Conservation (phyloP, 2,888 invertebrate species). For the Unio pictorum region DNA sequence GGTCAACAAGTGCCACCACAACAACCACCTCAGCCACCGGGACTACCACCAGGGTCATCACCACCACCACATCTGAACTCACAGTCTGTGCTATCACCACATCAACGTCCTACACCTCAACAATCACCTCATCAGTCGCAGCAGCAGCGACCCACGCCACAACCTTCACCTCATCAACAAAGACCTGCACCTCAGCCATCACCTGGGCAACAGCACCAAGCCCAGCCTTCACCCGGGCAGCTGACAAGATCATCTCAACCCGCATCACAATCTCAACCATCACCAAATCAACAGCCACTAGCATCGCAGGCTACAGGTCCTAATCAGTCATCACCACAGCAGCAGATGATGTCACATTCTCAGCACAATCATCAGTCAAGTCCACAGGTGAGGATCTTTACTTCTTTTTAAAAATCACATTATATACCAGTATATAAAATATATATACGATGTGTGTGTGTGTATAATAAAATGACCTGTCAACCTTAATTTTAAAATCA, state of each 20-base stretch:
- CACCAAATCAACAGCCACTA: constrained; percentile 8
- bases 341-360: constrained; percentile 29
- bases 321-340: constrained; percentile 30
- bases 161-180: constrained; percentile 46
- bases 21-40: constrained; percentile 33
- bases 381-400: constrained; percentile 43
- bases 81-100: too few relatives aligned
- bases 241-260: constrained; percentile 30
- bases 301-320: neutral
- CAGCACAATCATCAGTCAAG: constrained; percentile 50
- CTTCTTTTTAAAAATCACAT: too few relatives aligned
- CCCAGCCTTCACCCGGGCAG: constrained; percentile 64
- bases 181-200: constrained; percentile 39
- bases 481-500: too few relatives aligned
- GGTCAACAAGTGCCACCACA: constrained; percentile 31
- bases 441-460: too few relatives aligned
- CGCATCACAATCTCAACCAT: constrained; percentile 33
- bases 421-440: too few relatives aligned
- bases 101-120: too few relatives aligned
- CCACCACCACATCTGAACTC: constrained; percentile 15
- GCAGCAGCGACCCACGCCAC: constrained; percentile 25
- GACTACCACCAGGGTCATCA: constrained; percentile 36
- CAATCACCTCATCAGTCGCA: constrained; percentile 16
- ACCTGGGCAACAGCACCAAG: constrained; percentile 73
- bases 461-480: too few relatives aligned